Evolutionary conservation across 2,888 invertebrate species (phyloP), one percentile per base, ranked within the genome.

Genomic region (Rhaphigaster nebulosa): DNA sequence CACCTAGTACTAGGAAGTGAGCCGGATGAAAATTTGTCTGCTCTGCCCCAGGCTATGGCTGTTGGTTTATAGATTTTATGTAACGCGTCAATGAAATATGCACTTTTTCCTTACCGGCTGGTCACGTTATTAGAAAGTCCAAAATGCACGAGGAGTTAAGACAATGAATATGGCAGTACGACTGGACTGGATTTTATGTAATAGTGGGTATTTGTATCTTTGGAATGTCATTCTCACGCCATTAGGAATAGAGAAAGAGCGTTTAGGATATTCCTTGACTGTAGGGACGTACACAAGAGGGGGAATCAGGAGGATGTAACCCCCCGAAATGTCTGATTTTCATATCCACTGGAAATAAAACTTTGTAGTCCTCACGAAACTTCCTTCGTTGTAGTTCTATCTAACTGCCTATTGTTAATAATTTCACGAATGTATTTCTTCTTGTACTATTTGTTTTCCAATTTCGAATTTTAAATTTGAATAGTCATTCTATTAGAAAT

Each of bases 51-150:
- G 45, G 45, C 45, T 84, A 45, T n/a, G 4, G n/a, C 45, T 13
- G n/a, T 12, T 76, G 38, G 38, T 41, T 26, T 80, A 50, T 50
- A 50, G 84, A 45, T 84, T 84, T 84, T 84, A 84, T 84, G 45
- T 84, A 84, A 84, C 84, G n/a, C 84, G 12, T n/a, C 84, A 84
- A 18, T 84, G 84, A 50, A 84, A 84, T 50, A 84, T 84, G 84
- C 84, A 84, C 45, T 50, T 50, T n/a, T 45, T 84, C 84, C 84
- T 50, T 26, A 34, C 0, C 18, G 70, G 70, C 20, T n/a, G n/a
- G 45, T 84, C 84, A 84, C 84, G 84, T 45, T 84, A 45, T 76
- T 84, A 45, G 84, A 84, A 84, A 84, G 84, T 84, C n/a, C 45
- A 26, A 45, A 84, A 84, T 45, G 41, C 84, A 84, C 45, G 84